Conservation (phyloP, 1,140 invertebrate genomes). For the Drosophila kepulauana region DNA sequence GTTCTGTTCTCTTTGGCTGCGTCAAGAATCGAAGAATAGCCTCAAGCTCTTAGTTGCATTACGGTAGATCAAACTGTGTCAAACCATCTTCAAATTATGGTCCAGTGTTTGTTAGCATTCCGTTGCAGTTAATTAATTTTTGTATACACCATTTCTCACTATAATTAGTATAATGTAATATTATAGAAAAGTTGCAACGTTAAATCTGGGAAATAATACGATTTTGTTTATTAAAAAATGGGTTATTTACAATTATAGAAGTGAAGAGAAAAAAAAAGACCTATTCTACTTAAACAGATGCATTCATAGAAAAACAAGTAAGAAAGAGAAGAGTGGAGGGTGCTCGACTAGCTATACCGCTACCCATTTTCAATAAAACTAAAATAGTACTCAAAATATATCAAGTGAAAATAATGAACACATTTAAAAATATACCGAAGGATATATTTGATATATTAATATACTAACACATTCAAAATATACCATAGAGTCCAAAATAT, state of each 20-base stretch:
- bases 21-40: not conserved
- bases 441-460: too few species aligned
- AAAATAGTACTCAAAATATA: too few species aligned
- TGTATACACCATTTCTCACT: not conserved
- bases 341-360: too few species aligned
- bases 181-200: not conserved
- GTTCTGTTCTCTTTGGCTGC: not conserved
- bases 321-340: too few species aligned
- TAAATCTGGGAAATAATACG: not conserved
- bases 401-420: too few species aligned
- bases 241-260: too few species aligned
- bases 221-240: not conserved
- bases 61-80: conserved; percentile 46
- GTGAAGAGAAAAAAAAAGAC: too few species aligned
- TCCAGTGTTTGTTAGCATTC: not conserved
- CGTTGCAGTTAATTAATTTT: conserved; percentile 39
- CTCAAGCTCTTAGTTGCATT: conserved; percentile 33
- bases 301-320: not conserved
- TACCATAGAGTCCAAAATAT: too few species aligned
- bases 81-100: conserved; percentile 11
- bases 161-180: not conserved
- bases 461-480: too few species aligned
- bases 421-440: too few species aligned
- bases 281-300: not conserved
- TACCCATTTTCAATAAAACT: too few species aligned